Conservation (phyloP, 1,140 invertebrate species). For the Arctopsyche grandis region DNA sequence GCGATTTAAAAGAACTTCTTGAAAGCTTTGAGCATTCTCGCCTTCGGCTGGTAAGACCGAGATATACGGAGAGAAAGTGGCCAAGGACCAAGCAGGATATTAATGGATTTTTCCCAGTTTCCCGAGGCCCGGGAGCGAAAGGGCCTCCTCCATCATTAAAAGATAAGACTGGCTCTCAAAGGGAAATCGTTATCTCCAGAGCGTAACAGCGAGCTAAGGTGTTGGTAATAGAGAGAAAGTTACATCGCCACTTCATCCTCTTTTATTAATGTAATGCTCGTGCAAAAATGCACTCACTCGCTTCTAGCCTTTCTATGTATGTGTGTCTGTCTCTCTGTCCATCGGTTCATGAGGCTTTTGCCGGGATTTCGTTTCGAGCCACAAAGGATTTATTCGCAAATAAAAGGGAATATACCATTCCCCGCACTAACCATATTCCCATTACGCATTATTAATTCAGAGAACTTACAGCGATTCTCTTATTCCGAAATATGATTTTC, state of each 20-base stretch:
- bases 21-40: not conserved
- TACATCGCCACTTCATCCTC: slow-evolving; percentile 34
- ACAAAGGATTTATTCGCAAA: too few species aligned
- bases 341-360: too few species aligned
- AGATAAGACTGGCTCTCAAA: slow-evolving; percentile 36
- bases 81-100: slow-evolving; percentile 25
- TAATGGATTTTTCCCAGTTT: slow-evolving; percentile 36
- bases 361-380: too few species aligned
- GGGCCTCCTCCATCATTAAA: slow-evolving; percentile 30
- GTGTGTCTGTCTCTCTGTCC: too few species aligned
- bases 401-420: too few species aligned
- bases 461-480: too few species aligned
- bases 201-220: slow-evolving; percentile 25
- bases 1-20: not conserved
- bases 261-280: slow-evolving; percentile 27
- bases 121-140: not conserved
- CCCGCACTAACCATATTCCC: too few species aligned
- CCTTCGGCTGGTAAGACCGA: not conserved
- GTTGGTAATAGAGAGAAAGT: slow-evolving; percentile 25
- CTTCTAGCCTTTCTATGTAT: too few species aligned
- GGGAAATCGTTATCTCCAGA: slow-evolving; percentile 34
- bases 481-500: too few species aligned
- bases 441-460: too few species aligned
- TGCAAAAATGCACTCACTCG: not conserved
- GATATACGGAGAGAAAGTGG: not conserved